Evolutionary conservation across 2,797 vertebrate species (phyloP).

Genomic region (Pangasius krempfi): DNA sequence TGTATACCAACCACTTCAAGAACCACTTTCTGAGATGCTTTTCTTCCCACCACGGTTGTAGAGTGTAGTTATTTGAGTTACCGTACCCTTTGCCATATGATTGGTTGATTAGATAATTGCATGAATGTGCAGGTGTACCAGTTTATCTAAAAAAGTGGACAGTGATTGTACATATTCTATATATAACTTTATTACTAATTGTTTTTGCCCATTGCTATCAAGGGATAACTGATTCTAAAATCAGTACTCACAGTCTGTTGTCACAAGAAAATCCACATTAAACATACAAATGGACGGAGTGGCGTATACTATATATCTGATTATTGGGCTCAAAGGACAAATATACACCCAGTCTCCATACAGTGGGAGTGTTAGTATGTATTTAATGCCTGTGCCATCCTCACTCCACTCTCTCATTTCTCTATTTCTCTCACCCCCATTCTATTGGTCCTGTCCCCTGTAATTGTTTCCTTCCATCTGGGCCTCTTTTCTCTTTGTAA

Average conservation of each 20-base stretch:
- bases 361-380: neutral
- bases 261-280: neutral
- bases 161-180: neutral
- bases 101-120: too few relatives aligned
- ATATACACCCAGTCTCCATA: neutral
- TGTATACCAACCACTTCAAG: neutral
- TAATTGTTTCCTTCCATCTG: slow-evolving; percentile 84
- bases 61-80: neutral
- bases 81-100: neutral
- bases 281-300: neutral
- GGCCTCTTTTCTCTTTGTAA: slow-evolving; percentile 77
- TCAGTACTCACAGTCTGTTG: neutral
- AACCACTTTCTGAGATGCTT: slow-evolving; percentile 4
- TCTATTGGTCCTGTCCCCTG: slow-evolving; percentile 76
- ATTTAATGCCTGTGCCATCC: slow-evolving; percentile 1
- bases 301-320: neutral
- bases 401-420: slow-evolving; percentile 2
- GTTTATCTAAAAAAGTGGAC: neutral
- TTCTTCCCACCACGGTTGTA: neutral
- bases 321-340: neutral
- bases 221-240: neutral
- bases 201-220: neutral
- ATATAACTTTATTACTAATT: neutral
- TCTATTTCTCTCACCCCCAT: neutral
- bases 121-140: too few relatives aligned